Conservation (phyloP, 2,888 invertebrate species). For the Prosopocoilus inquinatus region DNA sequence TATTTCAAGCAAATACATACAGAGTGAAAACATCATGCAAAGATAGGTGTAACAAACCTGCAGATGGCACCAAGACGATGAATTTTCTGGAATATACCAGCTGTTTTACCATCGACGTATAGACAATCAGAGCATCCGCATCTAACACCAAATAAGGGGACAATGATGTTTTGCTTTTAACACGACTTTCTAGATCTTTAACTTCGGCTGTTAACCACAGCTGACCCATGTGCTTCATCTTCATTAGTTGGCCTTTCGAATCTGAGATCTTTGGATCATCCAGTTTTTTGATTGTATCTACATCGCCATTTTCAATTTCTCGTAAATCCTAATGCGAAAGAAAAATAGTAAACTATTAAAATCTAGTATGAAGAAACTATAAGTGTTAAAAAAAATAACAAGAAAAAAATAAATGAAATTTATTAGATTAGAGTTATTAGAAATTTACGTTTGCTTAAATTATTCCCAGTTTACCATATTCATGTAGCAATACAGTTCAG, state of each 20-base stretch:
- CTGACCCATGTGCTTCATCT: slow-evolving; percentile 83
- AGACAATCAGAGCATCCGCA: slow-evolving; percentile 74
- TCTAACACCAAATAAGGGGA: slow-evolving; percentile 90
- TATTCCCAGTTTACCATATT: not conserved
- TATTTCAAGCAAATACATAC: too few species aligned
- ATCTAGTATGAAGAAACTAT: not conserved
- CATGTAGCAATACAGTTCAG: not conserved
- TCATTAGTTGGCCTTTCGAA: slow-evolving; percentile 55
- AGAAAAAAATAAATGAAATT: not conserved
- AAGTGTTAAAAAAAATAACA: not conserved
- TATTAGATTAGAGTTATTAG: not conserved
- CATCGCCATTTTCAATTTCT: slow-evolving; percentile 14
- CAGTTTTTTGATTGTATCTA: slow-evolving; percentile 13
- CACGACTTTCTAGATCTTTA: slow-evolving; percentile 75
- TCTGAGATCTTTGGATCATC: slow-evolving; percentile 13
- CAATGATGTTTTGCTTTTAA: slow-evolving; percentile 58
- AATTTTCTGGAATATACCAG: slow-evolving; percentile 80
- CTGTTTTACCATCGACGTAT: slow-evolving; percentile 76
- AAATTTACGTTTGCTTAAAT: not conserved
- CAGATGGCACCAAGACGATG: slow-evolving; percentile 82
- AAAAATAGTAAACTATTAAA: not conserved
- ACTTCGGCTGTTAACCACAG: slow-evolving; percentile 89
- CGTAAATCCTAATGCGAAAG: slow-evolving; percentile 12
- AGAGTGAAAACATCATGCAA: too few species aligned
- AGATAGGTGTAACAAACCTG: too few species aligned